phyloP scores from a whole-genome alignment of 2,113 vertebrate genomes.

The Chaetodon auriga region DNA sequence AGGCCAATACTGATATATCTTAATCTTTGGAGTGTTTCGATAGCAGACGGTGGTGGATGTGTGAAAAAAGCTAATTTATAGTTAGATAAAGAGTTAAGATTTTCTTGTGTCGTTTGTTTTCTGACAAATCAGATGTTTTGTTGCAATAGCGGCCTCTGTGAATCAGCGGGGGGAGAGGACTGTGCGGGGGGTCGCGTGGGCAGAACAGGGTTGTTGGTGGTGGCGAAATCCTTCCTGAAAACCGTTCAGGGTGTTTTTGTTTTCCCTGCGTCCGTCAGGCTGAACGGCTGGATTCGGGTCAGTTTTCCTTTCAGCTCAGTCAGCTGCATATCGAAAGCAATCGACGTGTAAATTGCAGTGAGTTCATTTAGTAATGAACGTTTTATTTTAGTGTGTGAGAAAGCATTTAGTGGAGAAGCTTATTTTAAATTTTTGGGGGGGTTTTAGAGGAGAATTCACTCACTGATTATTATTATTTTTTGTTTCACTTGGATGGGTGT shows the following conservation, averaged over 20 bases:
- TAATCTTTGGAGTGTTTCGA: slow-evolving; percentile 54
- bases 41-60: slow-evolving; percentile 25
- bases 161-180: slow-evolving; percentile 5
- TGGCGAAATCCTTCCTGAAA: slow-evolving; percentile 1
- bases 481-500: not conserved
- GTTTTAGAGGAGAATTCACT: slow-evolving; percentile 12
- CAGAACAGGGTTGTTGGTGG: slow-evolving; percentile 30
- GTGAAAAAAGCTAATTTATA: slow-evolving; percentile 20
- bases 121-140: slow-evolving; percentile 46
- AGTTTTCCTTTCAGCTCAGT: slow-evolving; percentile 40
- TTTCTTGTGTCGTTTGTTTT: slow-evolving; percentile 15
- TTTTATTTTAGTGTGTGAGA: slow-evolving; percentile 16
- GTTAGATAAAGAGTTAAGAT: slow-evolving; percentile 21
- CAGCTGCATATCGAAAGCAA: slow-evolving; percentile 40
- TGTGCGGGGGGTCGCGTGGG: not conserved
- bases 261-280: not conserved
- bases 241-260: not conserved
- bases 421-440: not conserved
- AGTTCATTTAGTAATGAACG: not conserved
- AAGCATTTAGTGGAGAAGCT: slow-evolving; percentile 2
- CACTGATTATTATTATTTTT: not conserved
- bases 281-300: slow-evolving; percentile 33
- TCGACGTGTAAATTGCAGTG: slow-evolving; percentile 25
- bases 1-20: not conserved
- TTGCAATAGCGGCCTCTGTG: slow-evolving; percentile 52